Percentiles rank a stretch among this genome's conserved stretches.
phyloP scores from a whole-genome alignment of 2,888 invertebrate genomes.

The Noctuana brunneofusca region DNA sequence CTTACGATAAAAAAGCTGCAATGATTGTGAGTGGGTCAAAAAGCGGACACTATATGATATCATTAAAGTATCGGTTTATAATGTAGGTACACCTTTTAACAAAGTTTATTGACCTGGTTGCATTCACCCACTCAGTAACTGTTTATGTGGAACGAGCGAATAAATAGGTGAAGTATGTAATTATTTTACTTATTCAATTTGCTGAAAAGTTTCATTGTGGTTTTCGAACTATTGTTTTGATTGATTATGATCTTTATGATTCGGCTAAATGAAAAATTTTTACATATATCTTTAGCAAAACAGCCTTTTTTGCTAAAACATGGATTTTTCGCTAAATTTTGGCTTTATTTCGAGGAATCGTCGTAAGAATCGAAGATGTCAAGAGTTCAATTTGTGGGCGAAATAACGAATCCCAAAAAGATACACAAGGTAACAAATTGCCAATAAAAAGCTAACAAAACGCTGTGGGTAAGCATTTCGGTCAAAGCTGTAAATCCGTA shows the following conservation, averaged over 20 bases:
- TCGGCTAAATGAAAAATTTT: too few species aligned
- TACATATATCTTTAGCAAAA: background rate
- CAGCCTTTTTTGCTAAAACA: slow-evolving; percentile 12
- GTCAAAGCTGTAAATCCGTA: slow-evolving; percentile 78
- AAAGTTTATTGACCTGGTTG: background rate
- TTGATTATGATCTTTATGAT: background rate
- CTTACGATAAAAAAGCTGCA: background rate
- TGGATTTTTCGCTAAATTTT: slow-evolving; percentile 14
- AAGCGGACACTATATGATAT: background rate
- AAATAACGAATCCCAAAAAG: slow-evolving; percentile 68
- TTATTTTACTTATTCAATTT: too few species aligned
- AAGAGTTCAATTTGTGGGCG: slow-evolving; percentile 65
- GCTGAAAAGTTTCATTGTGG: too few species aligned
- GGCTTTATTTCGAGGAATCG: slow-evolving; percentile 25
- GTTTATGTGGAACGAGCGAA: background rate
- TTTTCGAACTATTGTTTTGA: background rate
- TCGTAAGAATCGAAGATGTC: slow-evolving; percentile 42
- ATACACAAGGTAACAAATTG: slow-evolving; percentile 79
- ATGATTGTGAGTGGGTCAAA: background rate
- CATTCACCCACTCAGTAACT: slow-evolving; percentile 10
- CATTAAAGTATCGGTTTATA: background rate
- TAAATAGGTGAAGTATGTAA: background rate
- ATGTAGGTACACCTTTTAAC: background rate
- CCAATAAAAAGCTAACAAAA: slow-evolving; percentile 80
- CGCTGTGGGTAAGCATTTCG: slow-evolving; percentile 75